These are phyloP conservation scores for Ictidomys tridecemlineatus DNA, from an alignment of 2,113 vertebrate species.

Conservation along the genomic window DNA sequence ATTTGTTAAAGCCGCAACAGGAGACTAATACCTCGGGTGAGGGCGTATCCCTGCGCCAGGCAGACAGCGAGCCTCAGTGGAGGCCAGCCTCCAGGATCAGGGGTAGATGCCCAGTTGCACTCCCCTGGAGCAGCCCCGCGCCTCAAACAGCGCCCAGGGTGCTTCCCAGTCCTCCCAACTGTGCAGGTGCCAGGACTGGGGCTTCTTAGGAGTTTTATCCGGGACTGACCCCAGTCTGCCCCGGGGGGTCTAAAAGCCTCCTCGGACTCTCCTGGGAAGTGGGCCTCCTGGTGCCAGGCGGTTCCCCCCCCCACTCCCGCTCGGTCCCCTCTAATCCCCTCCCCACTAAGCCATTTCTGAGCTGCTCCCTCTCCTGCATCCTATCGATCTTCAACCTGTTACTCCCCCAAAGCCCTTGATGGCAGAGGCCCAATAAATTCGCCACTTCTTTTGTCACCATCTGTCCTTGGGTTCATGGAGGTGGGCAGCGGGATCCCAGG, in stretches of 20 bases:
- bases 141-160: too few relatives aligned
- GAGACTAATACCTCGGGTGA: neutral
- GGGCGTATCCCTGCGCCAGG: neutral
- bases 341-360: conserved; percentile 3
- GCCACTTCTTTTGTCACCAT: conserved; percentile 68
- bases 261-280: neutral
- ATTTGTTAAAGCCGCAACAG: neutral
- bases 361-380: neutral
- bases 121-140: too few relatives aligned
- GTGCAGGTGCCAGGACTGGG: neutral
- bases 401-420: neutral
- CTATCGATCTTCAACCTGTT: conserved; percentile 64
- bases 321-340: neutral
- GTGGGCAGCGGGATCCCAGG: conserved; percentile 48
- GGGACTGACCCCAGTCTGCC: neutral
- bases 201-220: neutral
- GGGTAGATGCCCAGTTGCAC: too few relatives aligned
- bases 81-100: too few relatives aligned
- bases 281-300: too few relatives aligned
- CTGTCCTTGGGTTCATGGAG: conserved; percentile 67
- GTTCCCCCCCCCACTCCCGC: rapidly evolving
- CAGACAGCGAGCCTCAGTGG: neutral
- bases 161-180: neutral
- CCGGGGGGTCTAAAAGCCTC: neutral
- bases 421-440: conserved; percentile 1